Conservation (phyloP, 64 coral and sea anemone genomes). For the Stichodactyla helianthus region DNA sequence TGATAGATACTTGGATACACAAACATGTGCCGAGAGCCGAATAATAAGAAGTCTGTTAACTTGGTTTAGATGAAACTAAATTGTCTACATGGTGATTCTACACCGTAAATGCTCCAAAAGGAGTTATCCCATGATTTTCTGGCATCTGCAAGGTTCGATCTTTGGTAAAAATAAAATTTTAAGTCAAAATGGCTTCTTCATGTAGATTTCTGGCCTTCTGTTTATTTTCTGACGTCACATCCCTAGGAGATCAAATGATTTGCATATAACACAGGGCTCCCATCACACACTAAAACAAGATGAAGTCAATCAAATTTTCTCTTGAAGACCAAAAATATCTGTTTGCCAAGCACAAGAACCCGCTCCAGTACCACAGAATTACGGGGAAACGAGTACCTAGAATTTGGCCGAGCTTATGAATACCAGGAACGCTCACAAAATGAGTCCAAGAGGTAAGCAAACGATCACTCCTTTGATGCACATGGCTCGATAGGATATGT, state of each 20-base stretch:
- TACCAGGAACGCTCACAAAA: too few relatives aligned
- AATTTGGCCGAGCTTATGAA: too few relatives aligned
- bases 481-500: too few relatives aligned
- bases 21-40: background rate
- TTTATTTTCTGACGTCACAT: constrained; percentile 39
- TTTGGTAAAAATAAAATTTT: background rate
- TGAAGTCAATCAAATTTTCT: too few relatives aligned
- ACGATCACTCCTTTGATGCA: too few relatives aligned
- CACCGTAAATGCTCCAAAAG: background rate
- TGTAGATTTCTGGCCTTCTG: background rate
- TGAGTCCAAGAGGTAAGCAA: too few relatives aligned
- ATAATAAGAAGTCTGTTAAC: background rate
- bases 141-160: background rate
- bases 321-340: too few relatives aligned
- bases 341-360: too few relatives aligned
- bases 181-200: constrained; percentile 23
- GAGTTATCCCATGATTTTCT: background rate
- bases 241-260: constrained; percentile 24
- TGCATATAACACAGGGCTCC: constrained; percentile 25
- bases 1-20: background rate
- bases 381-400: too few relatives aligned
- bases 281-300: background rate
- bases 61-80: background rate
- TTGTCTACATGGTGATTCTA: background rate
- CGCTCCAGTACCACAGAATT: too few relatives aligned